Evolutionary conservation across 2,797 vertebrate genomes (phyloP), one percentile per base, ranked within the genome.

Genomic region (Coccyzus lansbergi): DNA sequence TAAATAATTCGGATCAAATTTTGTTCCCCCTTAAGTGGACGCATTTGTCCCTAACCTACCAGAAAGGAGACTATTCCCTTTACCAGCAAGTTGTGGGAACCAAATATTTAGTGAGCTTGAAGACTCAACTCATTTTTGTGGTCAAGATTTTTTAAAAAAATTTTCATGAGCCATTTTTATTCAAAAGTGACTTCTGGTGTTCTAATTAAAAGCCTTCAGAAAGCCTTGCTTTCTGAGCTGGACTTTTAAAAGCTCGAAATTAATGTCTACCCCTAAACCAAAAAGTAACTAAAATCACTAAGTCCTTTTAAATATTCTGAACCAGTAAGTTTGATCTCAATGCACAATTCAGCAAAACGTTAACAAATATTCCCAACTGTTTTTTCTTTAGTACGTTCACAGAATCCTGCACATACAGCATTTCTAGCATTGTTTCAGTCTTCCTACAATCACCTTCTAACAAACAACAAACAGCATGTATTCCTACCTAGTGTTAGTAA

Each of bases 401-500:
- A 82, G 78, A 74, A 69, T 46, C 80, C 56, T 40, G 65, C 63
- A 83, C n/a, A 92, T 2, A 94, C 12, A 96, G 59, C 18, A 94
- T 81, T 86, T 86, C 74, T 64, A 93, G 52, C 0, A 42, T 34
- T 40, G 76, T 76, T 85, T 95, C 86, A 95, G 19, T 58, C 88
- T 90, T 78, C 93, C 88, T 94, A 46, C 44, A 95, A 95, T 72
- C 82, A 95, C 92, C 74, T 94, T 94, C 93, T 95, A 91, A 94
- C 88, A 85, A 85, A 97, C 81, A 96, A 86, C 49, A 97, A 63
- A 91, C 64, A 96, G 72, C 2, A 69, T 2, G 8, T 82, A 62
- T 93, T 94, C 98, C 98, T 98, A 99, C 99, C 99, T 94, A 99
- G 94, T 95, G 98, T 98, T 95, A 99, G 98, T 55, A 99, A 98